Conservation (phyloP, 1,140 invertebrate species). For the Lucilia cuprina region DNA sequence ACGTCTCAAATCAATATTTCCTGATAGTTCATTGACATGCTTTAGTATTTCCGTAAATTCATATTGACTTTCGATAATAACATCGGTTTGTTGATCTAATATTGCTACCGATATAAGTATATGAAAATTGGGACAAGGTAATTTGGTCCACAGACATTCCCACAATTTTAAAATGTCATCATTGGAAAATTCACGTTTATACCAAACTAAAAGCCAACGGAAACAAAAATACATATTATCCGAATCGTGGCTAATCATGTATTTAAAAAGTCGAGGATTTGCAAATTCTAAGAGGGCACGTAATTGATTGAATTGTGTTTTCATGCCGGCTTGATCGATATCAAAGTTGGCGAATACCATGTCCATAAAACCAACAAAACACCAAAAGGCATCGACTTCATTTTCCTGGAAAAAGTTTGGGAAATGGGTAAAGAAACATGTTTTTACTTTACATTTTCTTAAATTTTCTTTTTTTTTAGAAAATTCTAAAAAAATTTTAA, state of each 20-base stretch:
- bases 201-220: slow-evolving; percentile 86
- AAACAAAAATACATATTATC: slow-evolving; percentile 99
- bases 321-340: slow-evolving; percentile 97
- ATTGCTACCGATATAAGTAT: slow-evolving; percentile 89
- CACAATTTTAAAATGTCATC: slow-evolving; percentile 79
- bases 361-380: slow-evolving; percentile 99
- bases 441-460: neutral
- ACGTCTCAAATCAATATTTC: slow-evolving; percentile 80
- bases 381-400: slow-evolving; percentile 94
- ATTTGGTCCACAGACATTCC: slow-evolving; percentile 89
- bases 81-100: slow-evolving; percentile 84
- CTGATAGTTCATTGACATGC: slow-evolving; percentile 93
- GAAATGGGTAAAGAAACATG: neutral
- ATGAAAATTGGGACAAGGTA: slow-evolving; percentile 94
- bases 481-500: no score
- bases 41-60: slow-evolving; percentile 97
- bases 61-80: slow-evolving; percentile 87
- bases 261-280: slow-evolving; percentile 84
- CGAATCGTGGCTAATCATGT: slow-evolving; percentile 90
- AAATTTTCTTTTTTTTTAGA: neutral
- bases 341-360: slow-evolving; percentile 96
- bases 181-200: slow-evolving; percentile 81
- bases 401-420: slow-evolving; percentile 45
- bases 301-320: slow-evolving; percentile 86
- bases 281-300: slow-evolving; percentile 81